Conservation (phyloP, 2,113 vertebrate genomes). For the Lanius collurio region DNA sequence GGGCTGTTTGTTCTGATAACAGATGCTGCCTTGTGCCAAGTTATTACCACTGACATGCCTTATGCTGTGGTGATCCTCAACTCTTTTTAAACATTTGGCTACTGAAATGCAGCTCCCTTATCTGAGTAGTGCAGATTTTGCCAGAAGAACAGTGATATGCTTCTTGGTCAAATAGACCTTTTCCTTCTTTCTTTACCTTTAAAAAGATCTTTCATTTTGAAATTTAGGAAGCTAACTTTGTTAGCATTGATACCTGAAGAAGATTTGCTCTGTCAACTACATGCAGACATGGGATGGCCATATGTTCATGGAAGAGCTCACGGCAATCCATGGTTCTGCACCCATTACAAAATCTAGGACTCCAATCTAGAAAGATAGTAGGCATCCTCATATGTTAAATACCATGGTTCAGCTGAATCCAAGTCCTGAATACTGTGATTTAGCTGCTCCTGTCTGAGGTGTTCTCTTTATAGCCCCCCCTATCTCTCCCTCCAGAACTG, state of each 20-base stretch:
- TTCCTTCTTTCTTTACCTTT: background rate
- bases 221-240: background rate
- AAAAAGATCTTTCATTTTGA: background rate
- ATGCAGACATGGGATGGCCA: rapidly evolving
- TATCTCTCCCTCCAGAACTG: background rate
- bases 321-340: background rate
- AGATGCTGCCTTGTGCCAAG: background rate
- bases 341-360: background rate
- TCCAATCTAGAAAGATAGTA: background rate
- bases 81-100: background rate
- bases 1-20: background rate
- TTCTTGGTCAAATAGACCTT: background rate
- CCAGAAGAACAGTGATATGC: background rate
- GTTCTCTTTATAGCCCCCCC: background rate
- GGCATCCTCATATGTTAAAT: background rate
- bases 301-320: rapidly evolving
- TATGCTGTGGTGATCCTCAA: background rate
- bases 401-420: background rate
- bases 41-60: background rate
- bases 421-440: background rate
- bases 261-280: rapidly evolving
- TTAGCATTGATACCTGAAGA: background rate
- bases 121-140: slow-evolving; percentile 24
- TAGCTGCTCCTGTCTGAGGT: background rate
- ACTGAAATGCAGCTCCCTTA: slow-evolving; percentile 9